Conservation (phyloP, 2,888 invertebrate genomes). For the Orgyia antiqua region DNA sequence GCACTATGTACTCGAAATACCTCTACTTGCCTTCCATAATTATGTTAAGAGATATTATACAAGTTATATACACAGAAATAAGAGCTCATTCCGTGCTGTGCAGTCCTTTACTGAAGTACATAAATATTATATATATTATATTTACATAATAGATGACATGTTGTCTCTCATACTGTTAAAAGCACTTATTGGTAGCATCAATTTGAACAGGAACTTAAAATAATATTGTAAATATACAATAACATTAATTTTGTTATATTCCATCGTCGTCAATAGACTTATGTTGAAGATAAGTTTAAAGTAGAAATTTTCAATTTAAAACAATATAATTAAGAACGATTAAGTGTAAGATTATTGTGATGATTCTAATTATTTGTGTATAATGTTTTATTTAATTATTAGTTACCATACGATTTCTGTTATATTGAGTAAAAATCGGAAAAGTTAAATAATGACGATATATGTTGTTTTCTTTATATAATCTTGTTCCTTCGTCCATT, state of each 20-base stretch:
- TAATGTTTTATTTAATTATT: constrained; percentile 67
- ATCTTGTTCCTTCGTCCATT: constrained; percentile 52
- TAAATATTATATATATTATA: constrained; percentile 34
- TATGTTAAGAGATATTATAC: constrained; percentile 30
- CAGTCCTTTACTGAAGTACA: constrained; percentile 21
- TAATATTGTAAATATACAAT: constrained; percentile 72
- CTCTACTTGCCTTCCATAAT: constrained; percentile 57
- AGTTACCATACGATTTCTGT: constrained; percentile 74
- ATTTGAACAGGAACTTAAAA: constrained; percentile 54
- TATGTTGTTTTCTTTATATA: constrained; percentile 65
- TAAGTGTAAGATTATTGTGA: constrained; percentile 59
- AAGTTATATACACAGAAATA: constrained; percentile 4
- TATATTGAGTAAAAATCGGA: constrained; percentile 70
- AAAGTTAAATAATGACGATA: constrained; percentile 55
- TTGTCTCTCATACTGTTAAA: constrained; percentile 61
- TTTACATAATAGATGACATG: constrained; percentile 56
- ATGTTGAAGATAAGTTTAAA: constrained; percentile 67
- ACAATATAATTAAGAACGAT: constrained; percentile 52
- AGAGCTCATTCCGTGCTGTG: constrained; percentile 12
- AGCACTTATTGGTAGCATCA: constrained; percentile 61
- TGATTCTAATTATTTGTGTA: constrained; percentile 65
- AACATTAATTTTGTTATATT: constrained; percentile 71
- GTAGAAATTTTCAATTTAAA: constrained; percentile 65
- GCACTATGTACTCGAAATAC: constrained; percentile 29
- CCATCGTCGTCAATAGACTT: constrained; percentile 69